phyloP scores from a whole-genome alignment of 1,140 invertebrate species.

The Penaeus chinensis region DNA sequence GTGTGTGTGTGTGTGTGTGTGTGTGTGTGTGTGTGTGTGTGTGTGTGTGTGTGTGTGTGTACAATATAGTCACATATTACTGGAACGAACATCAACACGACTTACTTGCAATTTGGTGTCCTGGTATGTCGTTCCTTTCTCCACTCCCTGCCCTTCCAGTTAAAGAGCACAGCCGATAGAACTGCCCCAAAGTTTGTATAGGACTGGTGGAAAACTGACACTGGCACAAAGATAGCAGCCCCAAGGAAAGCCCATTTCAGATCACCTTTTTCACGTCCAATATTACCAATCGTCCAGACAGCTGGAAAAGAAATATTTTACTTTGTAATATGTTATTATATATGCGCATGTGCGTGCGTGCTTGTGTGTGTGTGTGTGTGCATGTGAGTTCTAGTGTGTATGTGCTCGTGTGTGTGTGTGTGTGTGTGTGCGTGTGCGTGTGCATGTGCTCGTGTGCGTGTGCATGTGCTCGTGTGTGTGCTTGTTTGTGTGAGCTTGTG shows the following conservation, averaged over 20 bases:
- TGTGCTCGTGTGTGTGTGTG: too few species aligned
- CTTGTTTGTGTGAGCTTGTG: too few species aligned
- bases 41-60: too few species aligned
- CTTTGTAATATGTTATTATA: not conserved
- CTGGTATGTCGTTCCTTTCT: slow-evolving; percentile 74
- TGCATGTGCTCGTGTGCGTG: too few species aligned
- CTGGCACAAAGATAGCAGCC: slow-evolving; percentile 76
- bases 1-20: too few species aligned
- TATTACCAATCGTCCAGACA: slow-evolving; percentile 89
- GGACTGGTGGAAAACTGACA: slow-evolving; percentile 68
- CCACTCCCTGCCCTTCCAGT: slow-evolving; percentile 83
- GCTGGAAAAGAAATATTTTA: slow-evolving; percentile 72
- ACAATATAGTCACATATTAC: too few species aligned
- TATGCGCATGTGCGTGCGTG: too few species aligned
- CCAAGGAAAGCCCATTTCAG: slow-evolving; percentile 78
- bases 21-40: too few species aligned
- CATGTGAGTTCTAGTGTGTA: too few species aligned
- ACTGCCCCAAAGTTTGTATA: slow-evolving; percentile 57
- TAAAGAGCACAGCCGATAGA: slow-evolving; percentile 69
- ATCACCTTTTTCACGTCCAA: slow-evolving; percentile 81
- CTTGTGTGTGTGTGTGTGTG: too few species aligned
- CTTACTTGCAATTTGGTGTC: slow-evolving; percentile 69
- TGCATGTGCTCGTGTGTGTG: too few species aligned
- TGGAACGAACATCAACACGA: not conserved
- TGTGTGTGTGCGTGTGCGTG: too few species aligned